A percentile compares a stretch with the other conserved stretches of the same genome.
Conservation (phyloP, 2,113 vertebrate genomes). For the Lucifuga dentata region DNA sequence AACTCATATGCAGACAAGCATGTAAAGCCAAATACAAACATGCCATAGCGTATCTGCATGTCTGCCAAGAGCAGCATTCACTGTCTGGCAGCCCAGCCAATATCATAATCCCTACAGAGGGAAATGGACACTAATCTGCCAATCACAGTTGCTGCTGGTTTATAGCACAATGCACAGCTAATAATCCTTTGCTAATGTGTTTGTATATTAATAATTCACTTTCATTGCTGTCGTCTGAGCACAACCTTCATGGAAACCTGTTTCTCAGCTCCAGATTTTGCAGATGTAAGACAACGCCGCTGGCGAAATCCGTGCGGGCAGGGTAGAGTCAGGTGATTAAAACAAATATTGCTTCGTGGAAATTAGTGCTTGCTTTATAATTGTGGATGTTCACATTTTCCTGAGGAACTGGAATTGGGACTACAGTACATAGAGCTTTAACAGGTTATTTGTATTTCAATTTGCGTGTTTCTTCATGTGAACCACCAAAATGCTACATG, state of each 20-base stretch:
- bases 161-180: slow-evolving; percentile 52
- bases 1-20: slow-evolving; percentile 25
- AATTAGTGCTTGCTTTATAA: slow-evolving; percentile 13
- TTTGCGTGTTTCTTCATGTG: too few species aligned
- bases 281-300: background rate
- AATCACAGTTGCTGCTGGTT: slow-evolving; percentile 42
- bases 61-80: slow-evolving; percentile 16
- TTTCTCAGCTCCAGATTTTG: slow-evolving; percentile 5
- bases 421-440: background rate
- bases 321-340: background rate
- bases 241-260: slow-evolving; percentile 2
- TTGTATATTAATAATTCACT: slow-evolving; percentile 55
- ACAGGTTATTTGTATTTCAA: background rate
- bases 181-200: slow-evolving; percentile 64
- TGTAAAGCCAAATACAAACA: slow-evolving; percentile 34
- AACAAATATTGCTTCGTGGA: slow-evolving; percentile 15
- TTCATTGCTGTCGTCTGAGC: slow-evolving; percentile 15
- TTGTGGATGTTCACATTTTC: slow-evolving; percentile 2
- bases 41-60: slow-evolving; percentile 21
- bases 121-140: slow-evolving; percentile 55
- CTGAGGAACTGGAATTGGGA: background rate
- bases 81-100: slow-evolving; percentile 29
- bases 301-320: background rate
- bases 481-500: too few species aligned
- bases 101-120: slow-evolving; percentile 51